Evolutionary conservation across 2,113 vertebrate species (phyloP), one percentile per base, ranked within the genome.

Genomic region (Peromyscus californicus): DNA sequence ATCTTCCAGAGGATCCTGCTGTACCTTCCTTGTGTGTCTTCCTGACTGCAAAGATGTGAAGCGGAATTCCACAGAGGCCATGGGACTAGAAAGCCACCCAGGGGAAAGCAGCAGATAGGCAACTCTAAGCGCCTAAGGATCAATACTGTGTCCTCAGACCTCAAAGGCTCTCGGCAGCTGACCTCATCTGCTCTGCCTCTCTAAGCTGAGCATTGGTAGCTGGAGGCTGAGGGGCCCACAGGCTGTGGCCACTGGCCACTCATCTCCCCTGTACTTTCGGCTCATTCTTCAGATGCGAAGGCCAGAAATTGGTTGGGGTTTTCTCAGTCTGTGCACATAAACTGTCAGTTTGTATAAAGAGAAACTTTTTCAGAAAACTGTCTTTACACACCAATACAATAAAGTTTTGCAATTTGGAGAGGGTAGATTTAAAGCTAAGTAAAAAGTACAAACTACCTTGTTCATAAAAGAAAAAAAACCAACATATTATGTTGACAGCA

Each of bases 371-470:
- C 70, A 90, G 87, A 24, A 93, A 95, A 80, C 42, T 79, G 11
- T 19, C 19, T 92, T 89, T 59, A 57, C 3, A 75, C 10, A 70
- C 80, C 54, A 42, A 76, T 80, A 59, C 16, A 86, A 63, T 12
- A 48, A 29, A 48, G 31, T 54, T 78, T 93, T 78, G 1, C 69
- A 82, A 31, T 31, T 45, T 65, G 59, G 82, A 85, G 39, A 19
- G 59, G 57, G 13, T 70, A 89, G 24, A n/a, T 69, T 87, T 84
- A 84, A 86, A 95, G 76, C 45, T 92, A 91, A 97, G 67, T 72
- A 2, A 91, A 90, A 92, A 92, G 45, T 78, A 42, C 5, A 22
- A 72, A 96, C 21, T 79, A 4, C 5, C 48, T 78, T 15, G 74
- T 74, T 86, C n/a, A 67, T 19, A 89, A 94, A 94, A n/a, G 33